Base-by-base conservation (phyloP, 2,113 vertebrate genomes). In the Myotis davidii region DNA sequence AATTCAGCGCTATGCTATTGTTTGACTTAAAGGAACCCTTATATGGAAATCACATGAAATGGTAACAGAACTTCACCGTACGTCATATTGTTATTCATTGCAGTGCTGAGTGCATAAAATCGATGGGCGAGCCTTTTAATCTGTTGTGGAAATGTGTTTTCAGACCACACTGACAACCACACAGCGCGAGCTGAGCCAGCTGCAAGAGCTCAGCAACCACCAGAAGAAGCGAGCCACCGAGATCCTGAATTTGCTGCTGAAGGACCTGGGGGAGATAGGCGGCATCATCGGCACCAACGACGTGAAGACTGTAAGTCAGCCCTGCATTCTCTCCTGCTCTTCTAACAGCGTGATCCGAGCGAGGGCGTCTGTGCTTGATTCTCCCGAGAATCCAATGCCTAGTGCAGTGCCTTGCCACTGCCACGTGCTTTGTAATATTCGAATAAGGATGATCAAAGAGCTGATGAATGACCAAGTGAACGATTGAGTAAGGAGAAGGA, bases 251-350 rank as follows among this genome's bases (percentile, higher is more conserved):
- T 97, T 99, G 97, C 98, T 99, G 94, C 97, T 99, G 45, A 98
- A 99, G 74, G 99, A 99, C 70, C 98, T 99, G 94, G 98, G 98
- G 0, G 99, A 99, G 97, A 99, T 99, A 1, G 99, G 99, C 2
- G 98, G 98, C 48, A 99, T 99, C 96, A 99, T 99, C 4, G 99
- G 99, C 61, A 99, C 98, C 88, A 98, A 98, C 0, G 99, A 99
- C 1, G 98, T 98, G 65, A 99, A 99, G 98, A 98, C 98, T 0
- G 99, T 99, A 97, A 98, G 97, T 84, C 48, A 14, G 6, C 1
- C 85, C 45, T 64, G 5, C 13, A 3, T 45, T 16, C 17, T n/a
- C 1, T 27, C 17, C 21, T 45, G 11, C 25, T 6, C 17, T 23
- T 45, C 13, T 2, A 9, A 32, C 20, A 21, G 34, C 20, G 4